Evolutionary conservation across 53 echinoderm and acorn worm genomes (phyloP), one percentile per base, ranked within the genome.

Genomic region (Antedon mediterranea): DNA sequence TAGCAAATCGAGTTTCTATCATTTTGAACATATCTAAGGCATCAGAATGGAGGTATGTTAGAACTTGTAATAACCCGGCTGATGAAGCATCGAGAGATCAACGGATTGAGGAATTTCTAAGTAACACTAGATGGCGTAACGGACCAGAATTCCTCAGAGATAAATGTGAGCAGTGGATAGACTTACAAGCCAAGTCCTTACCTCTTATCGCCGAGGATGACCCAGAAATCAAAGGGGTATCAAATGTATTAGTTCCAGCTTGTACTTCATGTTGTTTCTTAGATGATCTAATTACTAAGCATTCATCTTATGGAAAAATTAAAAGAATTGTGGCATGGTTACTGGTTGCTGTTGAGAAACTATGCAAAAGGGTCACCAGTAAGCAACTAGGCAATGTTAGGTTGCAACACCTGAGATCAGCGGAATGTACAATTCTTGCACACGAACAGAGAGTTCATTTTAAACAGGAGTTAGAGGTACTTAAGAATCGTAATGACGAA

Each of bases 21-120:
- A 28, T 81, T 1, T 34, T 75, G 32, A 75, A 81, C 30, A 30
- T 76, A 4, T 76, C 71, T 18, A 31, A 75, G 20, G 28, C 76
- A 27, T 31, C 72, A 11, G 79, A 84, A 33, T 79, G 84, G 84
- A 32, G 71, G 42, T 77, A 84, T n/a, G 84, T 84, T 33, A 42
- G 72, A 43, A 76, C 79, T 2, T 2, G 72, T 9, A 74, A 72
- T 31, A 84, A 84, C 43, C 84, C 79, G 33, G 84, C 84, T 20
- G 84, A 78, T 78, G 73, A 78, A 71, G 84, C 84, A 30, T 84
- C 84, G 18, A 79, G 84, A 31, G 84, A 84, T 26, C 43, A 78
- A 9, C 29, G 73, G 33, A 74, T 79, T 28, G 72, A 72, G 29
- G 72, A 72, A 9, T 72, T 71, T 3, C 43, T 79, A 30, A 0